phyloP scores from a whole-genome alignment of 2,797 vertebrate species.

The Typhlichthys subterraneus region DNA sequence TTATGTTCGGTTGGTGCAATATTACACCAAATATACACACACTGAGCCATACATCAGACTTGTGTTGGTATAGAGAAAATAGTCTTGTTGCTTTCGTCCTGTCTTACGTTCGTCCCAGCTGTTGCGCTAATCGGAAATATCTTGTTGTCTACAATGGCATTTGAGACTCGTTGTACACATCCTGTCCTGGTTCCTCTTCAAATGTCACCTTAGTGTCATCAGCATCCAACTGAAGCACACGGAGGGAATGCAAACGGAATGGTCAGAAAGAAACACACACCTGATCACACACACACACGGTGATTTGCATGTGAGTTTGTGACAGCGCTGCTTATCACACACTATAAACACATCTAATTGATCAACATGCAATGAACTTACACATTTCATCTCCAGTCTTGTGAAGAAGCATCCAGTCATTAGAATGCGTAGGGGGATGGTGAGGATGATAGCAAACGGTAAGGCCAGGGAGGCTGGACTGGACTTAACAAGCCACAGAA shows the following conservation, averaged over 20 bases:
- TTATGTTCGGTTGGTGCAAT: too few relatives aligned
- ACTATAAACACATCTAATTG: neutral
- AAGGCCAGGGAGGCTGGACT: slow-evolving; percentile 83
- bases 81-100: too few relatives aligned
- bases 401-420: slow-evolving; percentile 87
- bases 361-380: slow-evolving; percentile 62
- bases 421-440: slow-evolving; percentile 87
- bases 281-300: too few relatives aligned
- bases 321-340: neutral
- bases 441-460: slow-evolving; percentile 95
- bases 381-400: slow-evolving; percentile 89
- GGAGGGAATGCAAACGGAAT: neutral
- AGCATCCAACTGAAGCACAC: slow-evolving; percentile 83
- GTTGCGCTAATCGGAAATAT: too few relatives aligned
- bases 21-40: too few relatives aligned
- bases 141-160: slow-evolving; percentile 85
- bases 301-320: neutral
- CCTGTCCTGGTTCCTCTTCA: slow-evolving; percentile 86
- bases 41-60: too few relatives aligned
- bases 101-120: too few relatives aligned
- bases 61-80: too few relatives aligned
- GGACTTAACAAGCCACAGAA: slow-evolving; percentile 88
- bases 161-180: slow-evolving; percentile 88
- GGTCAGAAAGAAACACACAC: neutral
- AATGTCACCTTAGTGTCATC: slow-evolving; percentile 85